These are phyloP conservation scores for Limnephilus lunatus DNA, from an alignment of 2,888 invertebrate genomes.

Conservation along the genomic window DNA sequence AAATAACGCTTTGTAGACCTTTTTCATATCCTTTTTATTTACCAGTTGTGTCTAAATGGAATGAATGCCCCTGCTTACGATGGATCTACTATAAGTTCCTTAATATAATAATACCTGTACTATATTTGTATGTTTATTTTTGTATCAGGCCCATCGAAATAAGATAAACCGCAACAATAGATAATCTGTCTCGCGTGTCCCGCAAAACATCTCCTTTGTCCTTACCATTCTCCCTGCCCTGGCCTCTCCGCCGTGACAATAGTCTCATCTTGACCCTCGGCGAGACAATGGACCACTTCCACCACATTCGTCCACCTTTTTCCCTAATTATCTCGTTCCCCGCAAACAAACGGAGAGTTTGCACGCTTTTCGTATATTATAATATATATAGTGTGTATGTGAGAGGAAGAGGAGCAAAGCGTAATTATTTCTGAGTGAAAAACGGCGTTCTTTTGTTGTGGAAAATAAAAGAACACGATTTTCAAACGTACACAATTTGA, in stretches of 20 bases:
- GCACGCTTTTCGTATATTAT: not conserved
- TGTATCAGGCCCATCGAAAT: not conserved
- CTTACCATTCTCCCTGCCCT: no score
- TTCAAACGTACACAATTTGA: not conserved
- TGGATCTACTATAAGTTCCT: no score
- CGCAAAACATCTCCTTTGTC: not conserved
- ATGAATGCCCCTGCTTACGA: no score
- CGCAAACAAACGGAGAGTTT: not conserved
- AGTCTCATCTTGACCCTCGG: slow-evolving; percentile 16
- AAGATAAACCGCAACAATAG: not conserved
- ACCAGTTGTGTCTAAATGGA: no score
- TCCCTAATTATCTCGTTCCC: slow-evolving; percentile 27
- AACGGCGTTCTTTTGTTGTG: slow-evolving; percentile 12
- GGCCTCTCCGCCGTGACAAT: not conserved
- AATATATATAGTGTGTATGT: no score
- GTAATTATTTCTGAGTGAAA: slow-evolving; percentile 18
- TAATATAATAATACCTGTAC: not conserved
- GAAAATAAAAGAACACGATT: slow-evolving; percentile 4
- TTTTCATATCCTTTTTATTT: no score
- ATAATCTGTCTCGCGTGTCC: slow-evolving; percentile 6
- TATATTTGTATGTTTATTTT: not conserved
- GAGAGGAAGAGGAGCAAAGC: not conserved
- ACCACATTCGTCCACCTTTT: not conserved
- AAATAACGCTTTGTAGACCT: no score
- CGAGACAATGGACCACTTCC: not conserved